Evolutionary conservation across 2,113 vertebrate species (phyloP), one percentile per base, ranked within the genome.

Genomic region (Amazona guildingii): DNA sequence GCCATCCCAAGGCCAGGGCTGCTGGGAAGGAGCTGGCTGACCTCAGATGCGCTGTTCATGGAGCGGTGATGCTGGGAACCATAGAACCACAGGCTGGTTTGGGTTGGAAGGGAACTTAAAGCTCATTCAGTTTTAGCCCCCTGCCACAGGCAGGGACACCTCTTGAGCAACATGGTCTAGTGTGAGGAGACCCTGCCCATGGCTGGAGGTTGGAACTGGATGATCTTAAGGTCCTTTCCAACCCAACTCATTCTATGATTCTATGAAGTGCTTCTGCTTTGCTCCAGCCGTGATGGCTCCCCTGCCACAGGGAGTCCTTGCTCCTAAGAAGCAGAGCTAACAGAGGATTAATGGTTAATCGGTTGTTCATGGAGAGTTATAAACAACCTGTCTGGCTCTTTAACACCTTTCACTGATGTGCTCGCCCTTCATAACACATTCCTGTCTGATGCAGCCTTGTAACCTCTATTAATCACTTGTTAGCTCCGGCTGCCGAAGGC

Each of bases 351-450:
- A 83, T 77, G 91, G 81, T 67, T 41, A 87, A 94, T 94, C 51
- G 1, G 44, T 46, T 72, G 92, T 79, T 95, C 72, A 29, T 39
- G 49, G 73, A n/a, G 49, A 78, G 96, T 59, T 91, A 59, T 95
- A 95, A 95, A 95, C 95, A 95, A 95, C 84, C 95, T 83, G 86
- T 27, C 7, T 43, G 81, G 62, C 89, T 91, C 93, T 67, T 95
- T 94, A 91, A 95, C 95, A 90, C 90, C 94, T 97, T 24, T 17
- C 0, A 4, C 77, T 4, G 91, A n/a, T 93, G 94, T 16, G 89
- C 81, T 87, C 11, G 92, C 95, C 90, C 95, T 74, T 44, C 88
- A 13, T 18, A 25, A 35, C 63, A 17, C 92, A 6, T 63, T 96
- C 91, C 83, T 31, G 86, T 33, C 90, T 84, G 68, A 48, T 93